Evolutionary conservation across 2,888 invertebrate species (phyloP).

Genomic region (Rhagonycha fulva): DNA sequence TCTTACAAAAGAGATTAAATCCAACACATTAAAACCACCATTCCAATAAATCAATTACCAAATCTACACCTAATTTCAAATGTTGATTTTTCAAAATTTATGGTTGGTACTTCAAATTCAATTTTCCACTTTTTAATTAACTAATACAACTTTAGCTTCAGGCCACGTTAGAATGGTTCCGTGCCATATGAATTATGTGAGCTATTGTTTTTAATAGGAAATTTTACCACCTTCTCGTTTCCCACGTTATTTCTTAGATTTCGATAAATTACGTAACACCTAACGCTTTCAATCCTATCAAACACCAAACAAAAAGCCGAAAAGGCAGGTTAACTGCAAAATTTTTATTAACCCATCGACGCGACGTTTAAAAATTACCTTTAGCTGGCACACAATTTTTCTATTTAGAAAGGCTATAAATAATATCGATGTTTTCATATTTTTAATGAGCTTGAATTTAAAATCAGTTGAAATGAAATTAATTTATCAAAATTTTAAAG

Average conservation of each 20-base stretch:
- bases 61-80: constrained; percentile 19
- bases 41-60: constrained; percentile 25
- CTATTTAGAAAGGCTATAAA: neutral
- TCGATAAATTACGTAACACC: neutral
- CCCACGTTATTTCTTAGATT: constrained; percentile 21
- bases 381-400: neutral
- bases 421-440: neutral
- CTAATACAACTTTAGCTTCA: constrained; percentile 29
- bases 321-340: neutral
- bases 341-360: neutral
- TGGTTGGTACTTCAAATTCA: constrained; percentile 33
- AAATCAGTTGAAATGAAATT: constrained; percentile 1
- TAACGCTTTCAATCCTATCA: neutral
- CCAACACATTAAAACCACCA: neutral
- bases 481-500: constrained; percentile 3
- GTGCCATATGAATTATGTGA: constrained; percentile 33
- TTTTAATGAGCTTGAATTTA: neutral
- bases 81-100: constrained; percentile 31
- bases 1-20: neutral
- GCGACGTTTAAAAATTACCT: neutral
- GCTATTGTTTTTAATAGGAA: constrained; percentile 35
- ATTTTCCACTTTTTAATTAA: constrained; percentile 38
- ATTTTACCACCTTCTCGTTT: constrained; percentile 32
- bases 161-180: constrained; percentile 20
- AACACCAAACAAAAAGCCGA: neutral